phyloP scores from a whole-genome alignment of 2,113 vertebrate species.

The Hippolais icterina region DNA sequence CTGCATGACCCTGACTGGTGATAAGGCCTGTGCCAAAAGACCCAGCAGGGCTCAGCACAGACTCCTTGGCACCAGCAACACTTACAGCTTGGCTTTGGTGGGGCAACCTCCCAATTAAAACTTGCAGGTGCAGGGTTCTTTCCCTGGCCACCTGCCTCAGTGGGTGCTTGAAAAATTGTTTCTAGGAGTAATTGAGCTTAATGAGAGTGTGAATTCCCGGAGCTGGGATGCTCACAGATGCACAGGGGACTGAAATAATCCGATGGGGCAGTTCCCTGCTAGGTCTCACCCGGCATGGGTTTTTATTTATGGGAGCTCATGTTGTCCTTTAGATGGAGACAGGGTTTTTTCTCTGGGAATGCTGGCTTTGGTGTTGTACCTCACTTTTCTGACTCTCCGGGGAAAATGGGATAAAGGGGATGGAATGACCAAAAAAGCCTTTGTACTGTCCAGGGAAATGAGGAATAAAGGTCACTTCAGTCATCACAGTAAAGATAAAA shows the following conservation, averaged over 20 bases:
- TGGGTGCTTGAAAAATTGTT: background rate
- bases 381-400: background rate
- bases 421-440: background rate
- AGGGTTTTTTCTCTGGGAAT: background rate
- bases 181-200: background rate
- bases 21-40: background rate
- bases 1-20: background rate
- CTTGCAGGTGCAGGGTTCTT: background rate
- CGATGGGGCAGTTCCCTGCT: rapidly evolving
- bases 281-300: background rate
- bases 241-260: background rate
- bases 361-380: background rate
- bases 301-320: background rate
- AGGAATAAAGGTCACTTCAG: background rate
- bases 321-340: background rate
- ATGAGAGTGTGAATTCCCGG: background rate
- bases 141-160: background rate
- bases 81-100: background rate
- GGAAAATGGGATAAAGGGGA: background rate
- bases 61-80: background rate
- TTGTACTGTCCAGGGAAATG: background rate
- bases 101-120: background rate
- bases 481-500: background rate
- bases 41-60: background rate
- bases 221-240: background rate